Percentiles rank a stretch among this genome's conserved stretches.
These are phyloP conservation scores for Onchidella celtica DNA, from an alignment of 2,888 invertebrate genomes.

Conservation along the genomic window DNA sequence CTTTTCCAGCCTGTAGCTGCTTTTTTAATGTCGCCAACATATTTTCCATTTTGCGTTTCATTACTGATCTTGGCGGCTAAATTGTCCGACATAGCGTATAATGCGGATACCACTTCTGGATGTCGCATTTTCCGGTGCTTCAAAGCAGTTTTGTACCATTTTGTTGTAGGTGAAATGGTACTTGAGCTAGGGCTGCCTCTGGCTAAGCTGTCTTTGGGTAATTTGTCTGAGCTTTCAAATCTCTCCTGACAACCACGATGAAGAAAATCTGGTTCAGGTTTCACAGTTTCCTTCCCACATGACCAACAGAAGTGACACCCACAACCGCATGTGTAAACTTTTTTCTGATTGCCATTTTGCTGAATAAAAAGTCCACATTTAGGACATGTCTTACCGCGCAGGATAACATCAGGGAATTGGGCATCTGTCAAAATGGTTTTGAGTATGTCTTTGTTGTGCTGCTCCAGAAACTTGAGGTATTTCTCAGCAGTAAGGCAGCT, in stretches of 20 bases:
- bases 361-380: constrained; percentile 13
- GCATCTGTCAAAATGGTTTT: background rate
- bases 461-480: background rate
- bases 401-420: constrained; percentile 30
- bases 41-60: background rate
- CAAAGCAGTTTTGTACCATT: constrained; percentile 12
- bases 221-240: background rate
- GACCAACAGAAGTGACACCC: constrained; percentile 23
- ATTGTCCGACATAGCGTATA: constrained; percentile 16
- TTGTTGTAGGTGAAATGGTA: background rate
- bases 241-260: background rate
- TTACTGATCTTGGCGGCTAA: background rate
- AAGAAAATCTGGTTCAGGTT: background rate
- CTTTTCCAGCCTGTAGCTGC: constrained; percentile 4
- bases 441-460: background rate
- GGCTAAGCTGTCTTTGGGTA: background rate
- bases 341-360: background rate
- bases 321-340: constrained; percentile 1
- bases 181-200: background rate
- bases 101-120: constrained; percentile 21
- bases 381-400: constrained; percentile 31
- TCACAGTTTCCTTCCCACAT: constrained; percentile 2
- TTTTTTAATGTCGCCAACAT: constrained; percentile 15
- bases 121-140: constrained; percentile 21
- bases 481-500: background rate